These are phyloP conservation scores for Luperina testacea DNA, from an alignment of 2,888 invertebrate genomes.

Conservation along the genomic window DNA sequence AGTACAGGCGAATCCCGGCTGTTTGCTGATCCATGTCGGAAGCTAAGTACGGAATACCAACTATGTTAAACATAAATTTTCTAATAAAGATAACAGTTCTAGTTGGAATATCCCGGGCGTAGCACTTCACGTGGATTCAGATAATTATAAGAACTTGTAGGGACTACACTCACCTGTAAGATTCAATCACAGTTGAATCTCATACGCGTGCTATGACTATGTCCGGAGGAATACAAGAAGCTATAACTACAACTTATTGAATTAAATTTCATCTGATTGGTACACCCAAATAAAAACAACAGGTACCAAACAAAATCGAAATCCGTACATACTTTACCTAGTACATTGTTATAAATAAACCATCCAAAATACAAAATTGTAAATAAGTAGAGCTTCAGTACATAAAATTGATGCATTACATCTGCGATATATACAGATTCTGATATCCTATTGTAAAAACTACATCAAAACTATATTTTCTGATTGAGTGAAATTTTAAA, in stretches of 20 bases:
- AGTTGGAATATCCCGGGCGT: slow-evolving; percentile 68
- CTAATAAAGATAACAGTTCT: slow-evolving; percentile 61
- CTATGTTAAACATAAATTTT: slow-evolving; percentile 56
- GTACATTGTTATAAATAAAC: slow-evolving; percentile 51
- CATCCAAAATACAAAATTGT: slow-evolving; percentile 71
- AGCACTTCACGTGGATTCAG: slow-evolving; percentile 78
- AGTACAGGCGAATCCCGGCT: slow-evolving; percentile 75
- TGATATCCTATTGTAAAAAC: slow-evolving; percentile 62
- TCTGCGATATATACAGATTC: slow-evolving; percentile 28
- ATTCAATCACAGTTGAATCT: slow-evolving; percentile 83
- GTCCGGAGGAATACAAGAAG: slow-evolving; percentile 65
- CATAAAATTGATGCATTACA: slow-evolving; percentile 49
- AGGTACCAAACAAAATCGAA: slow-evolving; percentile 40
- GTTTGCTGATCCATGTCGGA: slow-evolving; percentile 74
- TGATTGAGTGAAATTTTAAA: slow-evolving; percentile 54
- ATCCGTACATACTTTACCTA: slow-evolving; percentile 43
- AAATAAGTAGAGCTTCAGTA: slow-evolving; percentile 49
- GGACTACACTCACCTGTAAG: slow-evolving; percentile 80
- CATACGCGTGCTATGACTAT: slow-evolving; percentile 76
- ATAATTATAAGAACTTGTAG: slow-evolving; percentile 70
- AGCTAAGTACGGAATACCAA: slow-evolving; percentile 71
- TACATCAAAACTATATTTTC: slow-evolving; percentile 39
- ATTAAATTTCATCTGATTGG: slow-evolving; percentile 46
- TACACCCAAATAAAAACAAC: slow-evolving; percentile 33
- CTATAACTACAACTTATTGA: slow-evolving; percentile 52